phyloP scores from a whole-genome alignment of 1,140 invertebrate species.

The Lordiphosa mommai region DNA sequence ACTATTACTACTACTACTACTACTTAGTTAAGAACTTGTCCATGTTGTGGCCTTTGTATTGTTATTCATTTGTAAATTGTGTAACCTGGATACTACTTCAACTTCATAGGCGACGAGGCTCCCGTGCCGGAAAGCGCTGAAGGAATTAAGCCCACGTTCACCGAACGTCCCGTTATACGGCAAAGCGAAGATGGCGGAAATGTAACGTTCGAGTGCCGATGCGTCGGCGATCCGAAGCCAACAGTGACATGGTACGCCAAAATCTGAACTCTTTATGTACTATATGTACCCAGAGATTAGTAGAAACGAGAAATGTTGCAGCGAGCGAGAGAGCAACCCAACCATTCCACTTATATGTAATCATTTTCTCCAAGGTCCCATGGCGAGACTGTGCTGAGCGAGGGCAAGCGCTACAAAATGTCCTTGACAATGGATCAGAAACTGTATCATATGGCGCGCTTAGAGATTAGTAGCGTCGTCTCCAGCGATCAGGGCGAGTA shows the following conservation, averaged over 20 bases:
- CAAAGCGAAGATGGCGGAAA: slow-evolving; percentile 95
- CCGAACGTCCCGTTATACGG: slow-evolving; percentile 95
- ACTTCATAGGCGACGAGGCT: slow-evolving; percentile 91
- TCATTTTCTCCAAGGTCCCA: slow-evolving; percentile 86
- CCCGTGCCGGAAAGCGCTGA: slow-evolving; percentile 88
- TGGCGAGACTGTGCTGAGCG: slow-evolving; percentile 88
- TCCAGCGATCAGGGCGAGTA: slow-evolving; percentile 95
- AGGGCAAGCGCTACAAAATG: slow-evolving; percentile 88
- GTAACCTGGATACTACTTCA: slow-evolving; percentile 58
- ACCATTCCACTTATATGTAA: neutral
- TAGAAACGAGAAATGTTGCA: neutral
- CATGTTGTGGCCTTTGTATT: slow-evolving; percentile 2
- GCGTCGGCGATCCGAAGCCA: slow-evolving; percentile 96
- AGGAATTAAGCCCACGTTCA: slow-evolving; percentile 96
- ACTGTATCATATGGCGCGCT: slow-evolving; percentile 91
- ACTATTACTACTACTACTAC: too few relatives aligned
- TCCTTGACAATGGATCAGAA: slow-evolving; percentile 91
- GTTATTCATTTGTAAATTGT: slow-evolving; percentile 27
- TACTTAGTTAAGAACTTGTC: neutral
- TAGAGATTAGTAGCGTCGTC: slow-evolving; percentile 91
- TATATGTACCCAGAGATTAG: neutral
- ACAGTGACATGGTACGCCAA: slow-evolving; percentile 90
- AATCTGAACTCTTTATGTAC: neutral
- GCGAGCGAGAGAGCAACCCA: slow-evolving; percentile 1
- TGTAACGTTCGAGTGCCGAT: slow-evolving; percentile 96